Evolutionary conservation across 2,113 vertebrate genomes (phyloP).

Genomic region (Arvicanthis niloticus): DNA sequence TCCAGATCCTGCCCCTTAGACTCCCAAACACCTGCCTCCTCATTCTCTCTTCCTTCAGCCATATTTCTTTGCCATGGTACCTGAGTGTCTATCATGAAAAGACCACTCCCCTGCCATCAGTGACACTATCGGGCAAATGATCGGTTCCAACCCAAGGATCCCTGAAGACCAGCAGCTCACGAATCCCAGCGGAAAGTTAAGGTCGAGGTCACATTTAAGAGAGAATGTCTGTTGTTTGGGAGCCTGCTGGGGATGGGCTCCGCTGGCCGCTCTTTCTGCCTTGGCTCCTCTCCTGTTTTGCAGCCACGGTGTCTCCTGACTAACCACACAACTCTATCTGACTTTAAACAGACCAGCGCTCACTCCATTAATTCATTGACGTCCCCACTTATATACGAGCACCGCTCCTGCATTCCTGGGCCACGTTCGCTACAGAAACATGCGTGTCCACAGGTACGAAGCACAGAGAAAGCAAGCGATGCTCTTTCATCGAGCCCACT

Average conservation of each 20-base stretch:
- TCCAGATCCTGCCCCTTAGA: neutral
- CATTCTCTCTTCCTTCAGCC: neutral
- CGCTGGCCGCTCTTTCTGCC: neutral
- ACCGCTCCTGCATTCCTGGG: neutral
- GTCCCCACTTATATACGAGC: neutral
- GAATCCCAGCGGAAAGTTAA: neutral
- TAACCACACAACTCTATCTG: rapidly evolving
- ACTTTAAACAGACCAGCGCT: neutral
- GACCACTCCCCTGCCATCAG: neutral
- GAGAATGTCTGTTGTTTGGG: neutral
- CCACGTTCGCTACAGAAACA: neutral
- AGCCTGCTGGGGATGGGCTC: neutral
- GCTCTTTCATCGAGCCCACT: no score
- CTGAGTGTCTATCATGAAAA: neutral
- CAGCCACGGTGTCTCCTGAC: neutral
- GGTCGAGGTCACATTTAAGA: neutral
- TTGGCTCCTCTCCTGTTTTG: neutral
- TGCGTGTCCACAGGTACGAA: neutral
- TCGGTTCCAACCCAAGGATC: neutral
- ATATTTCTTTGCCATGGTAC: no score
- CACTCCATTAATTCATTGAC: neutral
- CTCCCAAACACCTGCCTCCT: neutral
- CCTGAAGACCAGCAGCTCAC: neutral
- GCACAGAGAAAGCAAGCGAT: no score
- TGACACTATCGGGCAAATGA: neutral